Percentiles rank a stretch among this genome's conserved stretches.
Conservation (phyloP, 1,140 invertebrate genomes). For the Cyclina sinensis region DNA sequence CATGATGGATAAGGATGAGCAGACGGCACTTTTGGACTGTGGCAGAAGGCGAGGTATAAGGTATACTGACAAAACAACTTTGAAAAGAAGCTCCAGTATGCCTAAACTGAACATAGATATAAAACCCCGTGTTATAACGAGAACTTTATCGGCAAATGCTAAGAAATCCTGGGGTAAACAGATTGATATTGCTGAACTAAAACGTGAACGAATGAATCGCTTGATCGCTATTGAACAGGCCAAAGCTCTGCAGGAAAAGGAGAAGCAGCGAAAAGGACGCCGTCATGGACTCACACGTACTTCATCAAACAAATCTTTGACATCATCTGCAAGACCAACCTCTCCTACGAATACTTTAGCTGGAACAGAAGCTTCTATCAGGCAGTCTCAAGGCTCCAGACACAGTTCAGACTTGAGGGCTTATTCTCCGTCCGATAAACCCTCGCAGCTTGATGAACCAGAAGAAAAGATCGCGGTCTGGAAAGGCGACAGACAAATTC, state of each 20-base stretch:
- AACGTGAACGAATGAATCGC: slow-evolving; percentile 62
- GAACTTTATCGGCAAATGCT: slow-evolving; percentile 67
- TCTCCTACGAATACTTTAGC: not conserved
- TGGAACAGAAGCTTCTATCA: not conserved
- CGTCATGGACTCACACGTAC: not conserved
- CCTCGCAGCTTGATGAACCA: not conserved
- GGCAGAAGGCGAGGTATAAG: slow-evolving; percentile 66
- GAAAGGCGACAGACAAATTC: slow-evolving; percentile 77
- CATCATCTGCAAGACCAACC: not conserved
- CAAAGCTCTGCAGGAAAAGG: slow-evolving; percentile 48
- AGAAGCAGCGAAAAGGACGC: not conserved
- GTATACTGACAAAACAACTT: slow-evolving; percentile 50
- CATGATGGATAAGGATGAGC: slow-evolving; percentile 74
- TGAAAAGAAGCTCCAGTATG: slow-evolving; percentile 76
- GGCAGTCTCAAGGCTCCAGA: not conserved
- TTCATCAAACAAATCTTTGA: not conserved
- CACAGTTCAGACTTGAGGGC: slow-evolving; percentile 41
- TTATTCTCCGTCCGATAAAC: slow-evolving; percentile 49
- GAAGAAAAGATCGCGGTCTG: slow-evolving; percentile 73
- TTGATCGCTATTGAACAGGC: slow-evolving; percentile 49
- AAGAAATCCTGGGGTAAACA: slow-evolving; percentile 67
- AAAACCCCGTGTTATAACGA: not conserved
- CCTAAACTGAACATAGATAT: slow-evolving; percentile 63
- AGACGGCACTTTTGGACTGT: slow-evolving; percentile 63
- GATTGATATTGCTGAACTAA: slow-evolving; percentile 73